Evolutionary conservation across 2,113 vertebrate species (phyloP).

Genomic region (Phoxinus phoxinus): DNA sequence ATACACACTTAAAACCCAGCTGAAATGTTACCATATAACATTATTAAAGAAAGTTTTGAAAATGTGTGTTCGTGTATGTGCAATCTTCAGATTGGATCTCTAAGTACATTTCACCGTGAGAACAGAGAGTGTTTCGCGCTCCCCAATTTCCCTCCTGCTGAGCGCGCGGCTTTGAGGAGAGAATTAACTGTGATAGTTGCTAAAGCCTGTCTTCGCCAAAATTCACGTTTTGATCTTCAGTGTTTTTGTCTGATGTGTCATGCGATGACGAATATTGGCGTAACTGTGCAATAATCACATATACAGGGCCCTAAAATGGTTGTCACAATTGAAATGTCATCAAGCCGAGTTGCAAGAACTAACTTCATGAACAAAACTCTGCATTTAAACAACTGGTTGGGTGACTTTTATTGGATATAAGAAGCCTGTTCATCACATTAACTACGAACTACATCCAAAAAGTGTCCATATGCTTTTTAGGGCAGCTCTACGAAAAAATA

Average conservation of each 20-base stretch:
- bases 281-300: background rate
- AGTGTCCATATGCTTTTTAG: background rate
- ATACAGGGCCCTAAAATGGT: background rate
- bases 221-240: background rate
- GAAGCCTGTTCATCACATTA: background rate
- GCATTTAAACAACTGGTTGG: background rate
- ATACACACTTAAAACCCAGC: background rate
- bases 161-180: background rate
- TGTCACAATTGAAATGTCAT: background rate
- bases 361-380: background rate
- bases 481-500: background rate
- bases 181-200: slow-evolving; percentile 17
- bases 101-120: background rate
- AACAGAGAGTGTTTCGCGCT: background rate
- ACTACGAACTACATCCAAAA: background rate
- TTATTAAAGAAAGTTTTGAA: background rate
- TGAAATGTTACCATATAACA: background rate
- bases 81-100: slow-evolving; percentile 1
- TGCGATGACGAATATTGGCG: background rate
- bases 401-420: background rate
- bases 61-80: background rate
- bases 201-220: background rate
- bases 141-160: slow-evolving; percentile 17
- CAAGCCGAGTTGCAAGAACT: background rate
- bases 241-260: background rate